Base-by-base conservation (phyloP, 2,797 vertebrate genomes). In the Gobio occitaniae region DNA sequence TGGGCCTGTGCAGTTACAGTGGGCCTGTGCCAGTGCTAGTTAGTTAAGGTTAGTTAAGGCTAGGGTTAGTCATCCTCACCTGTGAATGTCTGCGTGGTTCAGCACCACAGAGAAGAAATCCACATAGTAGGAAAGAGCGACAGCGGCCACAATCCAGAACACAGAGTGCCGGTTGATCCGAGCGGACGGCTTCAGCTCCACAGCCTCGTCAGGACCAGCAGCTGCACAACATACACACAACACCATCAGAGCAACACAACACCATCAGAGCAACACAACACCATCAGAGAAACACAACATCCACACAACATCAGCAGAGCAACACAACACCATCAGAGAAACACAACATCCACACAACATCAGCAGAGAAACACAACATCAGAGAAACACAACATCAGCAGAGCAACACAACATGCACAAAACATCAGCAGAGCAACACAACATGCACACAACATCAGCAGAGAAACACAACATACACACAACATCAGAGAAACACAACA, bases 71-170 rank as follows among this genome's bases (percentile, higher is more conserved):
- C 17, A 48, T 88, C 93, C 99, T 88, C 93, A 99, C 97, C 97
- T 97, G 92, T 96, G 96, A 82, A 96, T 95, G 74, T 96, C 93
- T 17, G 95, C 90, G 54, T 95, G 94, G 85, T 96, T 95, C 90
- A 96, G 93, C 70, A 99, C 78, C 76, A 95, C 94, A 71, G 83
- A 91, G 54, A 98, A 93, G 92, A 99, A 99, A 75, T 99, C 97
- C 17, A 96, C 92, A 10, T 99, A 99, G 90, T 99, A 98, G 0
- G 98, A 99, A 88, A 98, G 93, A 79, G 91, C 91, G 72, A 97
- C 86, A 0, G 97, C 97, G 3, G 97, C 93, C 92, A 97, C 74
- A 74, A 99, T 97, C 98, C 98, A 99, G 94, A 99, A 99, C 6
- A 97, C 89, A 6, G 97, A 97, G 91, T 99, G 98, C 86, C 95